Percentiles rank a stretch among this genome's conserved stretches.
phyloP scores from a whole-genome alignment of 2,888 invertebrate genomes.

The Orchesella flavescens region DNA sequence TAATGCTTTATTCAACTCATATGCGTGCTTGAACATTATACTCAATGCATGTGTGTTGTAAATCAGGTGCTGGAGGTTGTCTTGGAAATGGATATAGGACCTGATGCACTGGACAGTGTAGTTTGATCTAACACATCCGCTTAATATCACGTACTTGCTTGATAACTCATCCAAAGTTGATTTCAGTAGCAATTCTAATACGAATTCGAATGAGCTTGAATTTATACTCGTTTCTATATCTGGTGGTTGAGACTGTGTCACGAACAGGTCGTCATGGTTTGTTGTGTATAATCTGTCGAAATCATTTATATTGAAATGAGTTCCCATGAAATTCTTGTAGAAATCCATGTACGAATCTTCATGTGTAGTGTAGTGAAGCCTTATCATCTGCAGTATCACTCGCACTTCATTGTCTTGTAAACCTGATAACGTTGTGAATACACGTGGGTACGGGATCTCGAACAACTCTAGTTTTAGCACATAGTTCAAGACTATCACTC shows the following conservation, averaged over 20 bases:
- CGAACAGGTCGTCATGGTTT: not conserved
- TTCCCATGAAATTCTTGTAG: slow-evolving; percentile 29
- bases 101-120: slow-evolving; percentile 6
- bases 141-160: slow-evolving; percentile 18
- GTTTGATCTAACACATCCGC: not conserved
- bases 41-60: slow-evolving; percentile 9
- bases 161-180: not conserved
- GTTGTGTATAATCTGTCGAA: not conserved
- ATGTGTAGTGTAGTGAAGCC: slow-evolving; percentile 23
- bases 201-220: not conserved
- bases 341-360: not conserved
- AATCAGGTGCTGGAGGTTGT: not conserved
- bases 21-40: not conserved
- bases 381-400: slow-evolving; percentile 30
- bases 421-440: not conserved
- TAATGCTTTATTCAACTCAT: not conserved
- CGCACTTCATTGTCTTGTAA: slow-evolving; percentile 4
- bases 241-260: not conserved
- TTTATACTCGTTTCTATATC: not conserved
- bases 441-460: not conserved
- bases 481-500: slow-evolving; percentile 21
- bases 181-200: slow-evolving; percentile 2
- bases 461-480: slow-evolving; percentile 24
- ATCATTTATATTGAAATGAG: slow-evolving; percentile 5
- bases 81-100: slow-evolving; percentile 14